phyloP scores from a whole-genome alignment of 2,888 invertebrate genomes.

The Hipparchia semele region DNA sequence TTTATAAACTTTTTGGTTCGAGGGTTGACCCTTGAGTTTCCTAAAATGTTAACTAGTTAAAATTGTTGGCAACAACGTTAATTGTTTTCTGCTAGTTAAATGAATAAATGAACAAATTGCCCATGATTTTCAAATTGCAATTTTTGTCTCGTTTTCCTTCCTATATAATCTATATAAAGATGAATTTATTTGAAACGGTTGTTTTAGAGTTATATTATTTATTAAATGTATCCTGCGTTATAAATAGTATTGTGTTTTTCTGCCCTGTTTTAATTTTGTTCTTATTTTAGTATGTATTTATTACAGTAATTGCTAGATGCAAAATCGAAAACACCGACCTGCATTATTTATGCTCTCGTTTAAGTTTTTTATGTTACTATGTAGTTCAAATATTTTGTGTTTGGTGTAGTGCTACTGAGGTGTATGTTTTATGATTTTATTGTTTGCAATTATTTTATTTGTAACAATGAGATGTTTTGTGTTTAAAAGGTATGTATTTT shows the following conservation, averaged over 20 bases:
- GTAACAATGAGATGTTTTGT: constrained; percentile 26
- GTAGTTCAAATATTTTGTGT: constrained; percentile 2
- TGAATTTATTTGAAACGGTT: not conserved
- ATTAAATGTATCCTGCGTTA: not conserved
- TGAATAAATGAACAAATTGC: not conserved
- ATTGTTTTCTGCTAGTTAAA: constrained; percentile 2
- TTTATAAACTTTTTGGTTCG: constrained; percentile 17
- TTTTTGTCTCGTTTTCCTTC: not conserved
- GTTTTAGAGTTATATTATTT: not conserved
- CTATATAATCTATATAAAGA: constrained; percentile 1
- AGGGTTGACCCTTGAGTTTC: not conserved
- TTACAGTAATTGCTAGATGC: not conserved
- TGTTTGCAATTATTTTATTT: constrained; percentile 24
- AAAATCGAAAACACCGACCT: not conserved
- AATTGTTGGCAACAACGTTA: constrained; percentile 19
- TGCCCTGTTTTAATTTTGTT: not conserved
- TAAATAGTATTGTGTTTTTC: not conserved
- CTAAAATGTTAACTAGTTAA: constrained; percentile 18
- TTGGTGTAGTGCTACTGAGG: constrained; percentile 27
- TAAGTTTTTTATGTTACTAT: constrained; percentile 5
- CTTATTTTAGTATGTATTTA: not conserved
- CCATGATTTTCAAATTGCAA: not conserved
- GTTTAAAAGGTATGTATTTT: constrained; percentile 39
- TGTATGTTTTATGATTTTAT: constrained; percentile 7
- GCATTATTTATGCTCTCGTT: not conserved